Conservation (phyloP, 2,113 vertebrate genomes). For the Sardina pilchardus region DNA sequence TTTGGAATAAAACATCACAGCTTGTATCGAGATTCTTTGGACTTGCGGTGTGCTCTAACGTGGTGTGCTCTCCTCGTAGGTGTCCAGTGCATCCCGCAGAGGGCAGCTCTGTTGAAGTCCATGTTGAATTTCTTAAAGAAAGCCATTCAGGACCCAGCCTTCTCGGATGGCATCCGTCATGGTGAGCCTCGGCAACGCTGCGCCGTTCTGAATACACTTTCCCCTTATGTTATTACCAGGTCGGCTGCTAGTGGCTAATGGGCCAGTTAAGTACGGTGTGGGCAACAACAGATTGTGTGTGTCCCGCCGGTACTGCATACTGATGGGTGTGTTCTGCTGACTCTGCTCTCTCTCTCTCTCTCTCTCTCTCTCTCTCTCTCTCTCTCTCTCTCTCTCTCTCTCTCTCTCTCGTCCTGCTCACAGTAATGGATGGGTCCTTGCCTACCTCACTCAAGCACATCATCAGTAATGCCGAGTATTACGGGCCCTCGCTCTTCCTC, state of each 20-base stretch:
- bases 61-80: conserved; percentile 64
- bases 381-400: too few relatives aligned
- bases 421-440: conserved; percentile 95
- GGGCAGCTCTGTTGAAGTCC: conserved; percentile 92
- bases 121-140: conserved; percentile 98
- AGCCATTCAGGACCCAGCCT: conserved; percentile 95
- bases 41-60: background rate
- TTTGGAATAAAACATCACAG: background rate
- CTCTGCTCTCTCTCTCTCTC: background rate
- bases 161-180: conserved; percentile 93
- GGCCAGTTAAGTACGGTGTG: background rate
- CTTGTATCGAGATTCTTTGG: background rate
- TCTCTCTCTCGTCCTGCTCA: background rate
- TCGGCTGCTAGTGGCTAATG: background rate
- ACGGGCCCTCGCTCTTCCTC: conserved; percentile 91
- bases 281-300: background rate
- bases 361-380: background rate
- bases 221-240: background rate
- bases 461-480: conserved; percentile 96
- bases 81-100: conserved; percentile 93
- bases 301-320: background rate
- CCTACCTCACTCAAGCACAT: conserved; percentile 97
- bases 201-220: background rate
- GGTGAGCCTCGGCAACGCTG: conserved; percentile 66
- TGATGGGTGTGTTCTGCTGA: conserved; percentile 11